phyloP scores from a whole-genome alignment of 2,888 invertebrate genomes.

The Eutolmus rufibarbis region DNA sequence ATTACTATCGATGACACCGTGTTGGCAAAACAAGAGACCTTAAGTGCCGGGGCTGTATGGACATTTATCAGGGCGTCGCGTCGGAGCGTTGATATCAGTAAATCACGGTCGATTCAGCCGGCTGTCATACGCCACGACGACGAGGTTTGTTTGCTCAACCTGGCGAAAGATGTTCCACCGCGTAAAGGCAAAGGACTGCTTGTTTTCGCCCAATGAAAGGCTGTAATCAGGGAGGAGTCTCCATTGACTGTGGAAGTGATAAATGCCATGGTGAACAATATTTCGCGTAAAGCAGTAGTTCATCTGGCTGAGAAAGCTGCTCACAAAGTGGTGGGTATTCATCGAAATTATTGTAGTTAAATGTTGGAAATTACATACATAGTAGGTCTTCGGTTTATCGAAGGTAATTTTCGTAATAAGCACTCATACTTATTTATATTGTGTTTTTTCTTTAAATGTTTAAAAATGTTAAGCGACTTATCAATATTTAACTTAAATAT shows the following conservation, averaged over 20 bases:
- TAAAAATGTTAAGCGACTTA: too few species aligned
- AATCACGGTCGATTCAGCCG: constrained; percentile 1
- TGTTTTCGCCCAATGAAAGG: neutral
- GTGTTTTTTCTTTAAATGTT: too few species aligned
- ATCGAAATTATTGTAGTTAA: neutral
- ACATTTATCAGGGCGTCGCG: constrained; percentile 8
- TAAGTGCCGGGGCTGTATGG: constrained; percentile 2
- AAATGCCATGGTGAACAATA: neutral
- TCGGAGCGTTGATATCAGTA: neutral
- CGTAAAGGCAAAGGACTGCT: neutral
- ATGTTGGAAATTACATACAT: neutral
- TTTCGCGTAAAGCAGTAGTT: neutral
- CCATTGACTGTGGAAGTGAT: neutral
- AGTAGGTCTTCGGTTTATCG: neutral
- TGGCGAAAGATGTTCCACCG: neutral
- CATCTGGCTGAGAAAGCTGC: neutral
- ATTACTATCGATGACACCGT: constrained; percentile 46
- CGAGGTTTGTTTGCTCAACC: neutral
- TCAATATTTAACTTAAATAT: too few species aligned
- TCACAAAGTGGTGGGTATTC: neutral
- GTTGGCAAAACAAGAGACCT: constrained; percentile 45
- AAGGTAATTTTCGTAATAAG: too few species aligned
- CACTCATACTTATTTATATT: too few species aligned
- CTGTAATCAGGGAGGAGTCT: neutral
- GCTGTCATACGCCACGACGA: neutral